Base-by-base conservation (phyloP, 2,113 vertebrate species). In the Passerina amoena region DNA sequence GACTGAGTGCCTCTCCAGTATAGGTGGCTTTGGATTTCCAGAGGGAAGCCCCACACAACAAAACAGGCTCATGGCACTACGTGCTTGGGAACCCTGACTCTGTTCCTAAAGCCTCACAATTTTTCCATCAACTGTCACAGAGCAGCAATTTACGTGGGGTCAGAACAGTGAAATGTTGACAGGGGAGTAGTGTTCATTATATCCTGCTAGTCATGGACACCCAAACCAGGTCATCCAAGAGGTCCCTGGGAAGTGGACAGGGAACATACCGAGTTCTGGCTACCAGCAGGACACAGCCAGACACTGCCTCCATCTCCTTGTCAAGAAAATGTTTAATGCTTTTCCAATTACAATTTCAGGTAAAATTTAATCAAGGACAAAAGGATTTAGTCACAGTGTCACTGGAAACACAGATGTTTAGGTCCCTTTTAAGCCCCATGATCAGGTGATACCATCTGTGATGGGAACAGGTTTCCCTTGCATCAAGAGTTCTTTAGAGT, bases 401-500 rank as follows among this genome's bases (percentile, higher is more conserved):
- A 37, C n/a, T 57, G 40, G 37, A 72, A 86, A 65, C 8, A 14
- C 22, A 11, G 17, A 7, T 1, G 0, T 33, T 40, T 16, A 0
- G 13, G 17, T 63, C 7, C 23, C 37, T 59, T 87, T 80, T 64
- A 85, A 76, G 40, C 5, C 23, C 14, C 20, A 4, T 47, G 27
- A 47, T 8, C 3, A 18, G 40, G 10, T 77, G 54, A 86, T 61
- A 15, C 25, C 30, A 61, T 37, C 33, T 9, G 17, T 73, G 57
- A 56, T 23, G 20, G 66, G 37, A 82, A 57, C 51, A 38, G 31
- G 20, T 73, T 82, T 8, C 12, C 44, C 76, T 81, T 48, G 33
- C 5, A 5, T 27, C n/a, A 30, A 40, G 51, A 7, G 40, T 47
- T 59, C n/a, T 61, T 70, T 64, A 28, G 59, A 53, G 18, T 31